phyloP scores from a whole-genome alignment of 1,140 invertebrate genomes.

The Atta colombica region DNA sequence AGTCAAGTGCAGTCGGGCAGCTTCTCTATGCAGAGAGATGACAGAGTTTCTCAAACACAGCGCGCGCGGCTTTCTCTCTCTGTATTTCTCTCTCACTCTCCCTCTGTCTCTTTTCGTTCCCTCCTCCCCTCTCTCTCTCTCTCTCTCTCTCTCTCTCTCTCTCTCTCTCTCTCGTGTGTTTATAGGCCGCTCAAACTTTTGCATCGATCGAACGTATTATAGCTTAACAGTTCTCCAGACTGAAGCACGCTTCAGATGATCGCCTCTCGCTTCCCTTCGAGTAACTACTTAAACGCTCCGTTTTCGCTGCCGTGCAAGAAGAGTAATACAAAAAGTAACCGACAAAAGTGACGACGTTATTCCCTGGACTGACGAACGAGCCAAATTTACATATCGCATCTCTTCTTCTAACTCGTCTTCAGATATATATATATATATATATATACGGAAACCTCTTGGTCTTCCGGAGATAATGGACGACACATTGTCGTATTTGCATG shows the following conservation, averaged over 20 bases:
- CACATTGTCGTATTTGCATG: conserved; percentile 42
- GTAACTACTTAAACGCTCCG: conserved; percentile 61
- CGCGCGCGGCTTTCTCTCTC: conserved; percentile 28
- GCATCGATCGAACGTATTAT: conserved; percentile 63
- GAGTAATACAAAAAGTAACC: conserved; percentile 45
- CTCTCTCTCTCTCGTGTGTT: conserved; percentile 40
- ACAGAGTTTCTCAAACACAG: conserved; percentile 75
- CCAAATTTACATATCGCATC: conserved; percentile 36
- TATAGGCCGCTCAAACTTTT: conserved; percentile 63
- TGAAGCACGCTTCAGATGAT: conserved; percentile 63
- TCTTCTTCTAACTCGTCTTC: neutral
- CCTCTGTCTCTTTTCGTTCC: neutral
- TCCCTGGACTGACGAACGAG: conserved; percentile 29
- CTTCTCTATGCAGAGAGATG: conserved; percentile 67
- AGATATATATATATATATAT: conserved; percentile 2
- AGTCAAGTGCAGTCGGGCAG: conserved; percentile 75
- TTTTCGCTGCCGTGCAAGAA: conserved; percentile 53
- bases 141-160: neutral
- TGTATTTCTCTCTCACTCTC: neutral
- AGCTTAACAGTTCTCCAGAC: conserved; percentile 62
- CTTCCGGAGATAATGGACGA: conserved; percentile 45
- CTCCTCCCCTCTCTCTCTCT: neutral
- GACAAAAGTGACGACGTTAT: conserved; percentile 59
- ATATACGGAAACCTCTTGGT: conserved; percentile 16
- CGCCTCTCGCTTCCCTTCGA: conserved; percentile 54